Conservation (phyloP, 2,113 vertebrate genomes). For the Erpornis zantholeuca region DNA sequence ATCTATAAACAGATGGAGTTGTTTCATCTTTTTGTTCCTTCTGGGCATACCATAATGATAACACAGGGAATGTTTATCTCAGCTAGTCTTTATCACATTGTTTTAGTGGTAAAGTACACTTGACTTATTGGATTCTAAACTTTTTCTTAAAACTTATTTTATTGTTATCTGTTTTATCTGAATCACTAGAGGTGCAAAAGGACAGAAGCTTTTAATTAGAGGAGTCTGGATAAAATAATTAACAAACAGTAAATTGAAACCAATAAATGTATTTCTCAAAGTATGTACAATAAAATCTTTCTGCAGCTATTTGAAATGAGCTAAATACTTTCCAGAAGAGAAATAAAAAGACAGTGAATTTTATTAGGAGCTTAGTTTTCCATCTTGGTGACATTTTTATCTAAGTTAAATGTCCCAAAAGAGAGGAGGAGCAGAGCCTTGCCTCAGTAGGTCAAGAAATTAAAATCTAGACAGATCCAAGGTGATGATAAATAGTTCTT, state of each 20-base stretch:
- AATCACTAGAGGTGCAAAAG: neutral
- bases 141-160: slow-evolving; percentile 24
- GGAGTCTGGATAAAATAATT: slow-evolving; percentile 22
- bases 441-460: neutral
- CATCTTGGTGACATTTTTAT: neutral
- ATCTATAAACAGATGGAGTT: neutral
- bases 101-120: slow-evolving; percentile 1
- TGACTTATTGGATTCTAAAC: neutral
- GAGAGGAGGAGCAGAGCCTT: neutral
- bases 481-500: neutral
- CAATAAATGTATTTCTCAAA: slow-evolving; percentile 4
- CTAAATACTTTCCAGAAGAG: neutral
- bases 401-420: neutral
- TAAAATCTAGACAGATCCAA: neutral
- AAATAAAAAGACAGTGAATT: slow-evolving; percentile 2
- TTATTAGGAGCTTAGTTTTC: neutral
- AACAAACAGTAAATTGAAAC: slow-evolving; percentile 23
- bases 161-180: neutral
- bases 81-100: neutral
- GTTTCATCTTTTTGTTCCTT: slow-evolving; percentile 1
- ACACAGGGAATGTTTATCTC: neutral
- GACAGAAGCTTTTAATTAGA: slow-evolving; percentile 32
- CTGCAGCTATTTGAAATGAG: neutral
- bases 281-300: slow-evolving; percentile 1
- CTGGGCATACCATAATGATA: slow-evolving; percentile 1